These are phyloP conservation scores for Metacarcinus magister DNA, from an alignment of 2,888 invertebrate genomes.

Conservation along the genomic window DNA sequence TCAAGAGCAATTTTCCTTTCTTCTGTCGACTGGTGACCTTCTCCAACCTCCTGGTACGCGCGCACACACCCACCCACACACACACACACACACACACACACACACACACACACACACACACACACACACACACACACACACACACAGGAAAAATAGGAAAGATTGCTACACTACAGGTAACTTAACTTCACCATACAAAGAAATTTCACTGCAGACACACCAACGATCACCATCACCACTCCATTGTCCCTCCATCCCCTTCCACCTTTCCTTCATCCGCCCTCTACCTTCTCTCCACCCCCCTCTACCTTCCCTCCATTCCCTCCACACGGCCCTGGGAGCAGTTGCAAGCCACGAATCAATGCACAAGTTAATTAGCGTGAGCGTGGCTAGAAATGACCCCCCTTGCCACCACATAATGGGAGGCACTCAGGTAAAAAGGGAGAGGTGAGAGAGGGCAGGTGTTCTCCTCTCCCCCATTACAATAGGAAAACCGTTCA, in stretches of 20 bases:
- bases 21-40: not conserved
- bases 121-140: not conserved
- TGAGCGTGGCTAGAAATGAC: conserved; percentile 27
- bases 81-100: conserved; percentile 17
- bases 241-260: not conserved
- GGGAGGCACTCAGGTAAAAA: conserved; percentile 14
- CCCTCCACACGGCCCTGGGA: not conserved
- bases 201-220: not conserved
- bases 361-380: conserved; percentile 21
- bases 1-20: conserved; percentile 18
- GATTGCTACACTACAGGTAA: not conserved
- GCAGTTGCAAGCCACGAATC: conserved; percentile 8
- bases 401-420: conserved; percentile 16
- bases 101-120: not conserved
- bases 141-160: not conserved
- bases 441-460: conserved; percentile 51
- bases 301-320: not conserved
- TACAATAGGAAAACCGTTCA: conserved; percentile 43
- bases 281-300: not conserved
- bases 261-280: not conserved
- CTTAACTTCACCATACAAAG: not conserved
- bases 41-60: not conserved
- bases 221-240: not conserved
- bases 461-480: conserved; percentile 26
- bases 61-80: not conserved